phyloP scores from a whole-genome alignment of 2,888 invertebrate genomes.

The Cheilosia pagana region DNA sequence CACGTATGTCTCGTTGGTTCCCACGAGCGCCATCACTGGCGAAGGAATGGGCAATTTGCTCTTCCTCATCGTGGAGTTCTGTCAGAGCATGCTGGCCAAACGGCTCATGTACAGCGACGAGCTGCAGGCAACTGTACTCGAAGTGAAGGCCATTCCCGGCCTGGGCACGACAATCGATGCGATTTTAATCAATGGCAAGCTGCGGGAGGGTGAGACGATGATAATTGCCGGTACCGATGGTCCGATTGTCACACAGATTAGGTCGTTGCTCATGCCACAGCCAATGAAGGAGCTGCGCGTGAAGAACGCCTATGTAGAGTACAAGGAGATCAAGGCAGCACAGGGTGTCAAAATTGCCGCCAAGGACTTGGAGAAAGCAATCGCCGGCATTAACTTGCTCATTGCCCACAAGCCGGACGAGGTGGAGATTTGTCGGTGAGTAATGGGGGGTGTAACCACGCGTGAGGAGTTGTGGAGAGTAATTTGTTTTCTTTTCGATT shows the following conservation, averaged over 20 bases:
- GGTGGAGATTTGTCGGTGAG: conserved; percentile 90
- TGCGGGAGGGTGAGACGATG: conserved; percentile 96
- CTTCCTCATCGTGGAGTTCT: conserved; percentile 95
- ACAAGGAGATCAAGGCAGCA: conserved; percentile 97
- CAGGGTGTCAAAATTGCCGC: conserved; percentile 99
- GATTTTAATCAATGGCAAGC: conserved; percentile 97
- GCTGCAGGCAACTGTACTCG: conserved; percentile 92
- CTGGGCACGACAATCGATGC: conserved; percentile 99
- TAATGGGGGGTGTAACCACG: conserved; percentile 26
- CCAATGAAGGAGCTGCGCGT: conserved; percentile 98
- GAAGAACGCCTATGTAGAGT: conserved; percentile 97
- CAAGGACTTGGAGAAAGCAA: conserved; percentile 98
- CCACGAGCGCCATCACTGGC: conserved; percentile 98
- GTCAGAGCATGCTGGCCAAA: conserved; percentile 95
- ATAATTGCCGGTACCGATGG: conserved; percentile 99
- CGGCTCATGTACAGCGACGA: conserved; percentile 96
- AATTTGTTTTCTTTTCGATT: neutral
- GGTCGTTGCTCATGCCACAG: conserved; percentile 98
- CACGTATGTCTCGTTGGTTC: conserved; percentile 97
- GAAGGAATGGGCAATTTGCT: conserved; percentile 99
- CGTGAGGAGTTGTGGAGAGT: neutral
- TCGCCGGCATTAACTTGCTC: conserved; percentile 96
- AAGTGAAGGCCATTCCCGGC: conserved; percentile 98
- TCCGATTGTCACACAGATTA: conserved; percentile 98
- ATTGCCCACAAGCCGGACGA: conserved; percentile 97